Evolutionary conservation across 1,140 invertebrate species (phyloP).

Genomic region (Palaemon carinicauda): DNA sequence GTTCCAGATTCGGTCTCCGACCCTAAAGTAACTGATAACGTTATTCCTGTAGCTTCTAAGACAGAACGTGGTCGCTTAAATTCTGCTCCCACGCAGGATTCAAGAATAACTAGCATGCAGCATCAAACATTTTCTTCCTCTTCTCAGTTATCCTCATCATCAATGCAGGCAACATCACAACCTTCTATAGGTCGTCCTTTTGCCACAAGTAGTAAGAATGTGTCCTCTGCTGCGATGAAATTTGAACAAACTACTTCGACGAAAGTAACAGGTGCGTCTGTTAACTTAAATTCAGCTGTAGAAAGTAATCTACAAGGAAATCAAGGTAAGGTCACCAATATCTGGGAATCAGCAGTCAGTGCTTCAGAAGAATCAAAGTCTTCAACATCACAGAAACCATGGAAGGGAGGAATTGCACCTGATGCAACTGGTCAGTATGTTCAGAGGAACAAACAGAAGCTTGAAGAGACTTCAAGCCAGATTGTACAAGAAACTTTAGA

Average conservation of each 20-base stretch:
- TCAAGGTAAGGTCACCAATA: conserved; percentile 51
- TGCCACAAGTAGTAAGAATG: conserved; percentile 3
- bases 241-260: conserved; percentile 22
- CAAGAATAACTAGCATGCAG: not conserved
- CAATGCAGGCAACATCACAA: not conserved
- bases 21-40: not conserved
- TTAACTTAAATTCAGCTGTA: conserved; percentile 12
- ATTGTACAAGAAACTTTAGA: not conserved
- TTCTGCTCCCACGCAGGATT: not conserved
- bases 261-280: conserved; percentile 48
- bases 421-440: conserved; percentile 52
- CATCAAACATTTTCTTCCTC: not conserved
- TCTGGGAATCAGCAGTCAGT: conserved; percentile 50
- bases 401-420: conserved; percentile 44
- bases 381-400: conserved; percentile 43
- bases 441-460: conserved; percentile 41
- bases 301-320: not conserved
- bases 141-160: not conserved
- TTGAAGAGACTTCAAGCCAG: conserved; percentile 6
- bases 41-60: not conserved
- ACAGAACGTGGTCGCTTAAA: not conserved
- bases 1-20: conserved; percentile 37
- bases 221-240: conserved; percentile 18
- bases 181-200: not conserved
- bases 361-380: not conserved